Evolutionary conservation across 2,888 invertebrate genomes (phyloP), one percentile per base, ranked within the genome.

Genomic region (Rhaphigaster nebulosa): DNA sequence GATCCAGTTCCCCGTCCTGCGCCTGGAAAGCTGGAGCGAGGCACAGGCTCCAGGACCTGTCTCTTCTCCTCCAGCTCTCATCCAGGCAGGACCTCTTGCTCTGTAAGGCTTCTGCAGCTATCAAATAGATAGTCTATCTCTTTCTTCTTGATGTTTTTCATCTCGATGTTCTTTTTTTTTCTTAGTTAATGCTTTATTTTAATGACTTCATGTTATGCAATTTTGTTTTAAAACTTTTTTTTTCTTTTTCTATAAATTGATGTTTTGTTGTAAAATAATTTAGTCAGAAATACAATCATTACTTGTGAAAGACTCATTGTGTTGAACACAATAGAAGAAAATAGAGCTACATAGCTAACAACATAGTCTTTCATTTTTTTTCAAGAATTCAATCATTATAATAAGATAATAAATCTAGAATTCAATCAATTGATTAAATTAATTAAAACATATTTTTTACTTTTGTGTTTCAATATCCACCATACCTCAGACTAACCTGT

Each of bases 21-120:
- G 38, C 80, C 80, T 26, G 41, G 80, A 80, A 23, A 23, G 3
- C 23, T 26, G 41, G 26, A 26, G n/a, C 15, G 29, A 18, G 65
- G 20, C 41, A 15, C 41, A 38, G 20, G 41, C 3, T 80, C 38
- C 41, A 26, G 80, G 41, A 41, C 26, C 80, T 23, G 15, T 41
- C 80, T 80, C 80, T 80, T 80, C 41, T 38, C 41, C 26, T 41
- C 80, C 38, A 80, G 80, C 41, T 10, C 12, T 80, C 80, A 26
- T 80, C 80, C 80, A 45, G 80, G 41, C 41, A 80, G 80, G 80
- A 80, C 80, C 38, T 80, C 80, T 80, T 80, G 41, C 80, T 80
- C 80, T 80, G 80, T 80, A 80, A 80, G 80, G 41, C 23, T 45
- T 60, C 80, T 41, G 38, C 80, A 38, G 13, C 80, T 80, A 23